Base-by-base conservation (phyloP, 2,888 invertebrate genomes). In the Volucella zonaria region DNA sequence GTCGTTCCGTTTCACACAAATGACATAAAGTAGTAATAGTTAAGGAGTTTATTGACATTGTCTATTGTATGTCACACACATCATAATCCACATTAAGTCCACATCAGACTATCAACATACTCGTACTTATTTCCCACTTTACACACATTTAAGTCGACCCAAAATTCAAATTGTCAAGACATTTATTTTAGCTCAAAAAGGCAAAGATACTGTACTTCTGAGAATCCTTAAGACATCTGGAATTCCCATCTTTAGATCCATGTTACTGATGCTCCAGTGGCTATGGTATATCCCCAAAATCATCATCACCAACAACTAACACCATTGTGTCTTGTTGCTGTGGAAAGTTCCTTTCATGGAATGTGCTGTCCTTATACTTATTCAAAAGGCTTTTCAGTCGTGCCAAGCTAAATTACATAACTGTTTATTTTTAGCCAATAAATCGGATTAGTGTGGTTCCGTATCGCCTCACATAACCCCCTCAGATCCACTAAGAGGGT, bases 381-480 rank as follows among this genome's bases (percentile, higher is more conserved):
- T 79, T 70, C 79, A 64, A 68, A 82, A 64, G 73, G 62, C 54
- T 15, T 82, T 67, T 58, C 31, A 64, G 74, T 70, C 56, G 73
- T 83, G 61, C 42, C 52, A 67, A 86, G 71, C 76, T 68, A 75
- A 83, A 83, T 71, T 81, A 31, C 31, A 31, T 31, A 78, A 78
- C 67, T 85, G 81, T 87, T 81, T 87, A 87, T 87, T 86, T 81
- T 86, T 85, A 86, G 85, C 85, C 81, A 77, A 79, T 85, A 87
- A 86, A 87, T 86, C 86, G 81, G 87, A 87, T 87, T 86, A 87
- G 67, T 81, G 85, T n/a, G 87, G 87, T 81, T 87, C 74, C 42
- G 73, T 78, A 64, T 45, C 58, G 47, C n/a, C 23, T 68, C 3
- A 14, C 42, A 52, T 23, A 64, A 52, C 23, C 23, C 52, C 42